Percentiles rank a stretch among this genome's conserved stretches.
Conservation (phyloP, 2,888 invertebrate species). For the Eumacrocentrus americanus region DNA sequence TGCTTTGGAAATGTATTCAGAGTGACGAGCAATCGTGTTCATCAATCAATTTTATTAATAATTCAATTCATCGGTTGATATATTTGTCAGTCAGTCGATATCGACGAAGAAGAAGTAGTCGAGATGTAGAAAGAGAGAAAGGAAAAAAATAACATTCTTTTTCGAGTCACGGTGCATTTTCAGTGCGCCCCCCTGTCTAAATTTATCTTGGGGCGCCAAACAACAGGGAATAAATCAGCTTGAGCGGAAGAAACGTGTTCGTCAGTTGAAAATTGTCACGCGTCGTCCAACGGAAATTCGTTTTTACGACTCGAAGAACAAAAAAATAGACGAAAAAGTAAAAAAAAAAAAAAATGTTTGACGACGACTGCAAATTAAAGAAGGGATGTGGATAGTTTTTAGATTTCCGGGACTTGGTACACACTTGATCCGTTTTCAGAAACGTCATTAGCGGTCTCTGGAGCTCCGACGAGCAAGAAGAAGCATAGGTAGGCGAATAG, state of each 20-base stretch:
- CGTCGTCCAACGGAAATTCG: neutral
- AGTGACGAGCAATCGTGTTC: neutral
- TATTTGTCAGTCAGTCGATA: neutral
- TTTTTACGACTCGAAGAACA: slow-evolving; percentile 5
- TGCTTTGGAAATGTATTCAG: slow-evolving; percentile 1
- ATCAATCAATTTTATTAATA: slow-evolving; percentile 11
- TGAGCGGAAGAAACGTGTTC: slow-evolving; percentile 2
- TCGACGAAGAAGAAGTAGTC: no score
- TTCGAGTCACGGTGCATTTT: slow-evolving; percentile 3
- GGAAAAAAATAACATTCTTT: neutral
- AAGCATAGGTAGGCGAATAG: slow-evolving; percentile 19
- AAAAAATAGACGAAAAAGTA: neutral
- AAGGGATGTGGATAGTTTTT: neutral
- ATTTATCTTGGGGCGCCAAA: slow-evolving; percentile 10
- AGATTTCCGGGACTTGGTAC: slow-evolving; percentile 8
- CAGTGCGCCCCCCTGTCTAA: neutral
- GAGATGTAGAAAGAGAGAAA: no score
- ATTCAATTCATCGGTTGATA: slow-evolving; percentile 11
- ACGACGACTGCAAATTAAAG: neutral
- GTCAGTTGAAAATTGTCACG: slow-evolving; percentile 15
- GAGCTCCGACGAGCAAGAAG: slow-evolving; percentile 21
- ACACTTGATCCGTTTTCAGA: slow-evolving; percentile 40
- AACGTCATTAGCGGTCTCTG: slow-evolving; percentile 52
- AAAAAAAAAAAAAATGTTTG: neutral
- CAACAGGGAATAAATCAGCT: slow-evolving; percentile 7